phyloP scores from a whole-genome alignment of 2,797 vertebrate genomes.

The Melanitta fusca region DNA sequence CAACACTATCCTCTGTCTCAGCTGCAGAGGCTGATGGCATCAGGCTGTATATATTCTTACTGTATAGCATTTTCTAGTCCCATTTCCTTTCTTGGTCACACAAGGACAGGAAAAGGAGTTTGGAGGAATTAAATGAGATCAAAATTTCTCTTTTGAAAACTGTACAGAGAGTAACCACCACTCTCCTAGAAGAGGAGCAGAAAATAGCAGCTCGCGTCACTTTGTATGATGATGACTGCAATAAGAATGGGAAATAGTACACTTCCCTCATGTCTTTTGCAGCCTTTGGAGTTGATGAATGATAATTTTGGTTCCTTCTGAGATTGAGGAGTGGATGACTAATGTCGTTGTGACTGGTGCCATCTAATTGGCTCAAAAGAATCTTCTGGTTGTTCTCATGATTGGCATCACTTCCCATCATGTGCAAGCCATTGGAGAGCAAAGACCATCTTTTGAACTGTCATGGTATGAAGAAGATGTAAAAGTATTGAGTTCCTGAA shows the following conservation, averaged over 20 bases:
- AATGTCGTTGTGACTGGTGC: conserved; percentile 69
- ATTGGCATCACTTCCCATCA: conserved; percentile 64
- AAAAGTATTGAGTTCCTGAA: neutral
- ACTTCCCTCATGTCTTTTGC: conserved; percentile 9
- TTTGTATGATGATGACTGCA: conserved; percentile 6
- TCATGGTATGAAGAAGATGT: conserved; percentile 8
- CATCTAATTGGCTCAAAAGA: conserved; percentile 37
- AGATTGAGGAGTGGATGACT: conserved; percentile 49
- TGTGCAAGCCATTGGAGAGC: conserved; percentile 40
- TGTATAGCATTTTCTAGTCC: neutral
- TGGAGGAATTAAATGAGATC: neutral
- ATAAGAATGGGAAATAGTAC: conserved; percentile 27
- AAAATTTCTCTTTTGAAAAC: neutral
- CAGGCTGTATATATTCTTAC: neutral
- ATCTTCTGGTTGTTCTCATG: conserved; percentile 46
- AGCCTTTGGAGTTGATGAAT: conserved; percentile 37
- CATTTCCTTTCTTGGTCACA: neutral
- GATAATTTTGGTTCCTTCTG: conserved; percentile 60
- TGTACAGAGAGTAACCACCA: neutral
- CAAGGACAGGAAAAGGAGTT: neutral
- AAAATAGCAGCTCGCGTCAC: conserved; percentile 39
- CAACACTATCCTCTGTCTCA: neutral
- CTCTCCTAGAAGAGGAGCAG: neutral
- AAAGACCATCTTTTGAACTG: conserved; percentile 23
- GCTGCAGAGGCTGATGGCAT: neutral